Conservation (phyloP, 2,113 vertebrate species). For the Corythornis madagascariensis region DNA sequence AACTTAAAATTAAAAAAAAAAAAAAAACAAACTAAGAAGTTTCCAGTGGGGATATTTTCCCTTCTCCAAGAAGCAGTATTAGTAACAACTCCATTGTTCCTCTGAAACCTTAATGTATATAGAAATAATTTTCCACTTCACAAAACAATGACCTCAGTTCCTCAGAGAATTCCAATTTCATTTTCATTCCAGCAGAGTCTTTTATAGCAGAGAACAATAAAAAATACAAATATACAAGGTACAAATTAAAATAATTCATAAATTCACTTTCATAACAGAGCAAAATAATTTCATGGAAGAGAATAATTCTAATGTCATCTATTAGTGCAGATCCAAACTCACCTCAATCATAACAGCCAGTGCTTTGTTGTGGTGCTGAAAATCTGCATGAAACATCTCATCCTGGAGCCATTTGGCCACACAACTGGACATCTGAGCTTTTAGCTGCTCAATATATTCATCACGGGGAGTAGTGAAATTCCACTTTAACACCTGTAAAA, state of each 20-base stretch:
- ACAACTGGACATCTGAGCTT: constrained; percentile 93
- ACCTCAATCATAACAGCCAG: constrained; percentile 95
- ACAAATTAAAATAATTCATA: too few relatives aligned
- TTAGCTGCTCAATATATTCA: constrained; percentile 96
- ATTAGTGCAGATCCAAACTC: constrained; percentile 16
- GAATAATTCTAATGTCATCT: not conserved
- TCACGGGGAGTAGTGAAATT: constrained; percentile 96
- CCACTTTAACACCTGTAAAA: constrained; percentile 92
- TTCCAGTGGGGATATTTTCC: not conserved
- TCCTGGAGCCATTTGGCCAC: constrained; percentile 95
- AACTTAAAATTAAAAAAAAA: not conserved
- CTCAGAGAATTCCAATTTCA: not conserved
- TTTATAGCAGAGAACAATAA: not conserved
- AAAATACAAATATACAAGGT: too few relatives aligned
- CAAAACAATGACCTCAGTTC: not conserved
- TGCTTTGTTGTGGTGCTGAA: constrained; percentile 96
- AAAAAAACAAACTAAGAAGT: not conserved
- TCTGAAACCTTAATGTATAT: not conserved
- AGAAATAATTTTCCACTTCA: not conserved
- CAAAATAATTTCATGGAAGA: not conserved
- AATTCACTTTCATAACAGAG: too few relatives aligned
- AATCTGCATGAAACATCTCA: constrained; percentile 96
- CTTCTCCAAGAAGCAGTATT: not conserved
- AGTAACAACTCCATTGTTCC: not conserved
- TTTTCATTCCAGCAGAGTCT: not conserved